These are phyloP conservation scores for Poicephalus meyeri DNA, from an alignment of 2,113 vertebrate species.

Conservation along the genomic window DNA sequence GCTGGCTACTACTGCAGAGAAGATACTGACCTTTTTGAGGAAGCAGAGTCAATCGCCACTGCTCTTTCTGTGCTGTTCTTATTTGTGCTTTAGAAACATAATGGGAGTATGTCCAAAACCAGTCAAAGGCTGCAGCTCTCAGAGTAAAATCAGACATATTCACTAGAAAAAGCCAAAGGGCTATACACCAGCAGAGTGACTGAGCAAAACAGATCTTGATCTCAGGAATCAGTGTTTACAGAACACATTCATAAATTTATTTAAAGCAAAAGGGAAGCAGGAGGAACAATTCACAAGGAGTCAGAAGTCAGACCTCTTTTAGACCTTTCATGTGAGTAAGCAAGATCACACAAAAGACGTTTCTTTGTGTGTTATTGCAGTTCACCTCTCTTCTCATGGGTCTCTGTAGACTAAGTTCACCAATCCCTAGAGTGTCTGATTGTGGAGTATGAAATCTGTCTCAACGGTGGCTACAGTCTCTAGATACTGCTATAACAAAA, in stretches of 20 bases:
- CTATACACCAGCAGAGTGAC: fast-evolving
- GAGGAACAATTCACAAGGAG: background rate
- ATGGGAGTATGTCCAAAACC: background rate
- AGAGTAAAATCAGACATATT: background rate
- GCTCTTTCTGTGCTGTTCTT: background rate
- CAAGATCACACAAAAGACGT: background rate
- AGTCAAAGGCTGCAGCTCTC: background rate
- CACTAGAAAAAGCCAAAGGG: background rate
- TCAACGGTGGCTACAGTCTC: background rate
- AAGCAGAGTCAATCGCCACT: background rate
- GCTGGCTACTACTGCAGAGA: background rate
- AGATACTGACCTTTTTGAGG: background rate
- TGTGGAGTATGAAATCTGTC: background rate
- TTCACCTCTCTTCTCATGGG: background rate
- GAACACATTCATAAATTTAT: background rate
- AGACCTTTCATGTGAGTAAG: background rate
- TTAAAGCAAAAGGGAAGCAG: background rate
- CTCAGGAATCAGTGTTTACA: background rate
- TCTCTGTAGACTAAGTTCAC: background rate
- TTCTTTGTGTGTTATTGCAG: background rate
- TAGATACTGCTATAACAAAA: background rate
- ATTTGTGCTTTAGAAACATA: background rate
- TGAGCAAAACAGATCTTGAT: background rate
- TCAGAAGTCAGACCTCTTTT: background rate
- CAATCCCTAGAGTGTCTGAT: background rate